Percentiles rank a stretch among this genome's conserved stretches.
Conservation (phyloP, 2,888 invertebrate species). For the Volucella zonaria region DNA sequence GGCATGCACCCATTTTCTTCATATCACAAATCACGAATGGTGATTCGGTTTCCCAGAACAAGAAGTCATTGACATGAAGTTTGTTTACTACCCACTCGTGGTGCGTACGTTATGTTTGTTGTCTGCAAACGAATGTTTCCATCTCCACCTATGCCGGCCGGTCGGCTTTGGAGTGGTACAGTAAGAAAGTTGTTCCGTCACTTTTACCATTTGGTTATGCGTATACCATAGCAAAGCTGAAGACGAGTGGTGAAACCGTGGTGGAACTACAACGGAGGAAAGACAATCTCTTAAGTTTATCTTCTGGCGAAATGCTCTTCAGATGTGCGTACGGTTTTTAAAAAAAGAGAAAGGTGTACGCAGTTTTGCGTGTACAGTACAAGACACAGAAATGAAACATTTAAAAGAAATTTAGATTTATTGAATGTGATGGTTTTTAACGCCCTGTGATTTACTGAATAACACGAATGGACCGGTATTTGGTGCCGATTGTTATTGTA, state of each 20-base stretch:
- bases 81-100: neutral
- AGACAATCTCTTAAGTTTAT: neutral
- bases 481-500: too few species aligned
- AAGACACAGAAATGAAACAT: neutral
- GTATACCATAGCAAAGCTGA: too few species aligned
- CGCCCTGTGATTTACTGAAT: too few species aligned
- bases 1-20: too few species aligned
- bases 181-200: neutral
- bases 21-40: too few species aligned
- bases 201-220: neutral
- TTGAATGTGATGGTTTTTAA: too few species aligned
- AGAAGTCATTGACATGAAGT: constrained; percentile 14
- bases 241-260: neutral
- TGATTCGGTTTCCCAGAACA: neutral
- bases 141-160: too few species aligned
- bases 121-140: too few species aligned
- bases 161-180: too few species aligned
- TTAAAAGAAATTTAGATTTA: neutral
- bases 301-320: neutral
- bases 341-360: neutral
- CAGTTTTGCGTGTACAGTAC: constrained; percentile 20
- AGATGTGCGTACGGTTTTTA: neutral
- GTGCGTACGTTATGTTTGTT: too few species aligned
- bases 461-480: too few species aligned
- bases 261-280: neutral